Conservation (phyloP, 2,888 invertebrate genomes). For the Netelia virgata region DNA sequence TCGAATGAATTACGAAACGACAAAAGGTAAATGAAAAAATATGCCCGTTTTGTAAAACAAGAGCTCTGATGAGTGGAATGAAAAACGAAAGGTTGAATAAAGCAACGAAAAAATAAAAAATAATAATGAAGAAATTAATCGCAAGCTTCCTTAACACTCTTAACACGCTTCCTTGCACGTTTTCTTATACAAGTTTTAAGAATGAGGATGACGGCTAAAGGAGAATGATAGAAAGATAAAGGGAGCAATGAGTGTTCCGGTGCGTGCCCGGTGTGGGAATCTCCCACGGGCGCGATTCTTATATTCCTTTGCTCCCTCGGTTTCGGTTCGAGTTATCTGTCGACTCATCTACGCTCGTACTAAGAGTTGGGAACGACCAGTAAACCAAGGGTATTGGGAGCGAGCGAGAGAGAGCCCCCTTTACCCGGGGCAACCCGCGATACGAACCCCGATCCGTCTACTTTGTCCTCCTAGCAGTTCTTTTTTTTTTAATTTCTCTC, state of each 20-base stretch:
- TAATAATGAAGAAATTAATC: constrained; percentile 36
- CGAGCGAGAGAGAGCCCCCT: neutral
- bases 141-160: constrained; percentile 44
- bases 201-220: constrained; percentile 60
- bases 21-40: constrained; percentile 9
- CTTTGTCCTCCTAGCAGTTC: constrained; percentile 16
- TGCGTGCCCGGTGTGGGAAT: constrained; percentile 83
- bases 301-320: constrained; percentile 52
- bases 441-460: neutral
- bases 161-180: constrained; percentile 55
- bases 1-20: neutral
- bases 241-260: constrained; percentile 79
- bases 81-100: neutral
- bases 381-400: constrained; percentile 44
- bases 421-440: neutral
- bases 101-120: neutral
- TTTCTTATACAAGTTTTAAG: constrained; percentile 57
- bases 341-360: constrained; percentile 70
- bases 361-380: constrained; percentile 53
- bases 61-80: neutral
- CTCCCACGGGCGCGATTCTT: constrained; percentile 80
- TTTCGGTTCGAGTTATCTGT: constrained; percentile 67
- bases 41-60: neutral
- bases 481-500: constrained; percentile 11
- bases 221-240: constrained; percentile 54